These are phyloP conservation scores for Stomatorhinus walkeri DNA, from an alignment of 2,797 vertebrate species.

Conservation along the genomic window DNA sequence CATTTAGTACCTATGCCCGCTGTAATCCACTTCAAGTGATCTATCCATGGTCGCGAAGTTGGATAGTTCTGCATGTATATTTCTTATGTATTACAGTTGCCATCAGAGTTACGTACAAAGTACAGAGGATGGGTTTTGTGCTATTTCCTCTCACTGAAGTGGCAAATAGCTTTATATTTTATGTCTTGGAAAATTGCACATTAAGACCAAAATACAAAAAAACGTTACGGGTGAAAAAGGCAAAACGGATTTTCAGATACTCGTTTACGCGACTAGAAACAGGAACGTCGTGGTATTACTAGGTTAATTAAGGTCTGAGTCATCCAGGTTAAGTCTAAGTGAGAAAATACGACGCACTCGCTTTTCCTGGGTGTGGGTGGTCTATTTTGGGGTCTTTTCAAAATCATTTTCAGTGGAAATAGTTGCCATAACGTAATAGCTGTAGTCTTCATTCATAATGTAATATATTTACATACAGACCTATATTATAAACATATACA, in stretches of 20 bases:
- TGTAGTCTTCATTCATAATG: conserved; percentile 9
- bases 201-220: neutral
- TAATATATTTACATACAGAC: neutral
- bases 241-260: neutral
- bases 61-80: neutral
- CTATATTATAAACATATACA: neutral
- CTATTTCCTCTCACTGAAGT: neutral
- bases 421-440: neutral
- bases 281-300: neutral
- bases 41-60: neutral
- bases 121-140: neutral
- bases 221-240: neutral
- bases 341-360: neutral
- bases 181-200: neutral
- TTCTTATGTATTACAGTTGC: neutral
- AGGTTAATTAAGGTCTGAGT: neutral
- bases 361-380: neutral
- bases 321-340: neutral
- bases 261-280: neutral
- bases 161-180: neutral
- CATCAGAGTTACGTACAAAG: neutral
- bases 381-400: conserved; percentile 9
- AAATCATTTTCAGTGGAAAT: neutral
- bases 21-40: neutral
- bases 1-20: neutral